Base-by-base conservation (phyloP, 2,113 vertebrate genomes). In the Vulpes lagopus region DNA sequence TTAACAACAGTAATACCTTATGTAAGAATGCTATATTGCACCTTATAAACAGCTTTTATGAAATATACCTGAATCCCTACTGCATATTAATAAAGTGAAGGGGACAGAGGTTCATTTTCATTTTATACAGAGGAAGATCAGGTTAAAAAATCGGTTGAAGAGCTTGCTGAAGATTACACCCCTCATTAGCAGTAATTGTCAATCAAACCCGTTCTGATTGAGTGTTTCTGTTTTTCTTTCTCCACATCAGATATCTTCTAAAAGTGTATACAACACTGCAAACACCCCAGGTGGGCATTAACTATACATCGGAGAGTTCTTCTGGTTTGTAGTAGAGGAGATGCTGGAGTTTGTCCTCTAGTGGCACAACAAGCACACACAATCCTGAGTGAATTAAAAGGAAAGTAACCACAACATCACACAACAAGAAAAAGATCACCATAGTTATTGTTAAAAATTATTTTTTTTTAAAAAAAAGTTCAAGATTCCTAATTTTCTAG, bases 311-410 rank as follows among this genome's bases (percentile, higher is more conserved):
- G 20, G 17, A 84, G 84, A 65, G 3, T 57, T 59, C 51, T 96
- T 92, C 64, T n/a, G 12, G 9, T 64, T 80, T 94, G 64, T 80
- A 92, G 88, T 83, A 9, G 15, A 83, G 25, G 69, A 88, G 19
- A 86, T 89, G 32, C 15, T 74, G 30, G 22, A 38, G 0, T 60
- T 83, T 86, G 35, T 49, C 14, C 22, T 51, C 60, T 4, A 10
- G 14, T n/a, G 2, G 17, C 64, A 51, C 22, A 95, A 32, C 23
- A 64, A 87, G 79, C 32, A 12, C 59, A 65, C 22, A 30, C 2
- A 94, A n/a, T 86, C 19, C 30, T 73, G 51, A 81, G 15, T 27
- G 95, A 86, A 95, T 67, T 27, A 85, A 95, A 92, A 94, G 81
- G 49, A 89, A 95, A 43, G 4, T 80, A 92, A 88, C 7, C 35